Evolutionary conservation across 2,113 vertebrate genomes (phyloP), one percentile per base, ranked within the genome.

Genomic region (Drymodes brunneopygia): DNA sequence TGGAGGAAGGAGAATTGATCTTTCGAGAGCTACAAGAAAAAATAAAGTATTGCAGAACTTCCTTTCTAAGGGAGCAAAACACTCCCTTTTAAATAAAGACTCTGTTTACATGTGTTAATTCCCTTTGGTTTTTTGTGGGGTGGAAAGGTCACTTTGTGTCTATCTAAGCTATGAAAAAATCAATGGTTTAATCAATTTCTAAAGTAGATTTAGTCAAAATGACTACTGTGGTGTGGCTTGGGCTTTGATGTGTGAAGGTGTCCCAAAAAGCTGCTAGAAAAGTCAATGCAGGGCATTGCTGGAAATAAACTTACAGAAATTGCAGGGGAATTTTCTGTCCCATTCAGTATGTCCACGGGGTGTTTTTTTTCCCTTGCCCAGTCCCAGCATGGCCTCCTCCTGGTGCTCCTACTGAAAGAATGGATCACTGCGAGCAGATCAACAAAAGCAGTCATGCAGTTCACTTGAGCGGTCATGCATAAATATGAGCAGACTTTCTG

Each of bases 371-470:
- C 36, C 45, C 56, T 86, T 93, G 78, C 60, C 74, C 48, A 35
- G 58, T 88, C 86, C 33, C 93, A 93, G 90, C 40, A 0, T 61
- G 85, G 86, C 61, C 91, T 86, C 83, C 71, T 92, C 81, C 73
- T 93, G 54, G 44, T 73, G 45, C 90, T 88, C 42, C 86, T 58
- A 24, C 85, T 38, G 88, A 88, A 94, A 97, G 90, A 95, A 96
- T 38, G 64, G 96, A 88, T 95, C 0, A 0, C 65, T 77, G 82
- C 15, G 35, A 97, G 87, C 88, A 73, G 60, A 80, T 91, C 47
- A 91, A 96, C 94, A 97, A 80, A 95, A 77, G 92, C 93, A 77
- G 91, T 86, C 88, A 75, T 10, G 47, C 96, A 94, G 89, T 81
- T 92, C 79, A 83, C 91, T 96, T 25, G 45, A 44, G 88, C 42